Evolutionary conservation across 2,113 vertebrate genomes (phyloP).

Genomic region (Camelus bactrianus): DNA sequence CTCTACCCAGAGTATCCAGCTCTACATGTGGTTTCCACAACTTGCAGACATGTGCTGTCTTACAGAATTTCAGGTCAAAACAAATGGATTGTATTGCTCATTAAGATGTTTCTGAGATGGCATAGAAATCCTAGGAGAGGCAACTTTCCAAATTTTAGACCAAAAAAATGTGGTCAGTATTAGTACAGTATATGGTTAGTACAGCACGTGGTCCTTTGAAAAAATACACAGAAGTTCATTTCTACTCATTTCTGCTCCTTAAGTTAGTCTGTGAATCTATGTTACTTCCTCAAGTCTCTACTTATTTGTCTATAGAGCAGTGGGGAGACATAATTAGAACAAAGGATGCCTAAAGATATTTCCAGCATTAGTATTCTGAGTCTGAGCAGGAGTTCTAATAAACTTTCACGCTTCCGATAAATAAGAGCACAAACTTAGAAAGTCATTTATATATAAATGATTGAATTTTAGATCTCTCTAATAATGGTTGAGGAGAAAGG

Average conservation of each 20-base stretch:
- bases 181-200: not conserved
- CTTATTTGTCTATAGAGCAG: not conserved
- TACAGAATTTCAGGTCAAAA: not conserved
- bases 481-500: not conserved
- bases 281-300: not conserved
- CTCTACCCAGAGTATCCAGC: not conserved
- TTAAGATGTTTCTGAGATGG: not conserved
- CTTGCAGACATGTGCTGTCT: not conserved
- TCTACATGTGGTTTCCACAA: not conserved
- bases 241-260: not conserved
- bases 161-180: not conserved
- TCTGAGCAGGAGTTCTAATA: not conserved
- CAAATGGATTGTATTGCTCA: not conserved
- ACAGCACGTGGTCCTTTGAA: not conserved
- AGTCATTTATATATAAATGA: not conserved
- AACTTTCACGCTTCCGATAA: not conserved
- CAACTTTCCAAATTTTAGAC: not conserved
- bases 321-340: not conserved
- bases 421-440: not conserved
- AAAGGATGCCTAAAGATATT: not conserved
- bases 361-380: not conserved
- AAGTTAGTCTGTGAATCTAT: not conserved
- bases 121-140: not conserved
- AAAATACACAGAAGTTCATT: not conserved
- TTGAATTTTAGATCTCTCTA: not conserved